A percentile compares a stretch with the other conserved stretches of the same genome.
phyloP scores from a whole-genome alignment of 2,113 vertebrate species.

The Suncus etruscus region DNA sequence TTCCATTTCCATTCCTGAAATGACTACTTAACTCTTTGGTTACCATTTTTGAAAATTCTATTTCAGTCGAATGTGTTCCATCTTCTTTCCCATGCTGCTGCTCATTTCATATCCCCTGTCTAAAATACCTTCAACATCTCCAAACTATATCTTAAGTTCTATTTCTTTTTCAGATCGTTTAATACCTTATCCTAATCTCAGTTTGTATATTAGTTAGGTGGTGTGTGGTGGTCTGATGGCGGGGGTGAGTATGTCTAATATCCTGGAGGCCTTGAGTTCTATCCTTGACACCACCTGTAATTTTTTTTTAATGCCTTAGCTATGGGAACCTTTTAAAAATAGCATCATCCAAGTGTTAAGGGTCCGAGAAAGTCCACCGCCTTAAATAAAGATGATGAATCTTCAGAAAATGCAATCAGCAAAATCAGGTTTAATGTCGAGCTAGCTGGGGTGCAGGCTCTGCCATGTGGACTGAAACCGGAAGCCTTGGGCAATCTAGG shows the following conservation, averaged over 20 bases:
- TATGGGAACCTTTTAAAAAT: background rate
- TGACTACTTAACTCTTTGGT: background rate
- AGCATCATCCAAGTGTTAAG: background rate
- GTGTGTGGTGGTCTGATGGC: background rate
- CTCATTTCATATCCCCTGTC: background rate
- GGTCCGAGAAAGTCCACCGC: too few relatives aligned
- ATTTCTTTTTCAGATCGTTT: background rate
- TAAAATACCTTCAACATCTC: background rate
- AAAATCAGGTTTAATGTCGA: too few relatives aligned
- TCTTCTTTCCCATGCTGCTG: background rate
- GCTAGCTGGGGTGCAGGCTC: too few relatives aligned
- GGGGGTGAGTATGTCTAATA: background rate
- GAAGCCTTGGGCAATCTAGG: too few relatives aligned
- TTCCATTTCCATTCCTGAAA: background rate
- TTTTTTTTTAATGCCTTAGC: background rate
- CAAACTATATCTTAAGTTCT: background rate
- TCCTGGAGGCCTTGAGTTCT: too few relatives aligned
- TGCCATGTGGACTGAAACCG: too few relatives aligned
- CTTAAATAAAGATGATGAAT: too few relatives aligned
- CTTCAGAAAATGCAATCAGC: too few relatives aligned
- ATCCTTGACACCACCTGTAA: too few relatives aligned
- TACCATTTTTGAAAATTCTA: background rate
- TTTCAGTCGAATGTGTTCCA: background rate
- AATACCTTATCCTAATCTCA: background rate
- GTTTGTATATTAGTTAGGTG: conserved; percentile 7